Percentiles rank a stretch among this genome's conserved stretches.
Evolutionary conservation across 2,113 vertebrate species (phyloP).

Genomic region (Micronisus gabar): DNA sequence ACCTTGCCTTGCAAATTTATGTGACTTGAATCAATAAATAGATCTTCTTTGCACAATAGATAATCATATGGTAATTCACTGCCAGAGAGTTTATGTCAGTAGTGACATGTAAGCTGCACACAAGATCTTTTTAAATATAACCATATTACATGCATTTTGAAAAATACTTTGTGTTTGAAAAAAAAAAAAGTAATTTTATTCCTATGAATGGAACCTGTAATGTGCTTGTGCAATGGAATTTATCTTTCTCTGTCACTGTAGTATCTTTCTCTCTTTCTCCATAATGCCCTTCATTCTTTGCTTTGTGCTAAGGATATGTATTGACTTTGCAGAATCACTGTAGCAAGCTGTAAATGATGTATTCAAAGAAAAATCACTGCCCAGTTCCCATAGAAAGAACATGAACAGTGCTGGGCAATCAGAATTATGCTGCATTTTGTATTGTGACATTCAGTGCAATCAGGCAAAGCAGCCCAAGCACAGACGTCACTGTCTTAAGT

Average conservation of each 20-base stretch:
- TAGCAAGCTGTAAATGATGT: slow-evolving; percentile 44
- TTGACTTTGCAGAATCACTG: slow-evolving; percentile 51
- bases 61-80: slow-evolving; percentile 11
- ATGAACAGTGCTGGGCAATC: slow-evolving; percentile 33
- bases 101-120: neutral
- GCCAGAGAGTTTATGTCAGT: neutral
- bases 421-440: slow-evolving; percentile 36
- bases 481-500: neutral
- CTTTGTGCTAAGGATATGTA: slow-evolving; percentile 53
- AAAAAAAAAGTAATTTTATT: neutral
- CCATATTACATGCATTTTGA: neutral
- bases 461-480: slow-evolving; percentile 24
- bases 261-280: slow-evolving; percentile 14
- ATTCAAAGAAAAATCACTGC: slow-evolving; percentile 57
- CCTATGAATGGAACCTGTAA: slow-evolving; percentile 2
- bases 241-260: slow-evolving; percentile 15
- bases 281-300: slow-evolving; percentile 55
- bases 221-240: slow-evolving; percentile 32
- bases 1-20: slow-evolving; percentile 15
- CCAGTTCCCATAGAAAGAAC: slow-evolving; percentile 37
- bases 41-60: slow-evolving; percentile 12
- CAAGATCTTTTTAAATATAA: neutral
- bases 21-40: slow-evolving; percentile 35
- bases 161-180: neutral
- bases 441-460: slow-evolving; percentile 33